Conservation (phyloP, 2,888 invertebrate species). For the Pelosia muscerda region DNA sequence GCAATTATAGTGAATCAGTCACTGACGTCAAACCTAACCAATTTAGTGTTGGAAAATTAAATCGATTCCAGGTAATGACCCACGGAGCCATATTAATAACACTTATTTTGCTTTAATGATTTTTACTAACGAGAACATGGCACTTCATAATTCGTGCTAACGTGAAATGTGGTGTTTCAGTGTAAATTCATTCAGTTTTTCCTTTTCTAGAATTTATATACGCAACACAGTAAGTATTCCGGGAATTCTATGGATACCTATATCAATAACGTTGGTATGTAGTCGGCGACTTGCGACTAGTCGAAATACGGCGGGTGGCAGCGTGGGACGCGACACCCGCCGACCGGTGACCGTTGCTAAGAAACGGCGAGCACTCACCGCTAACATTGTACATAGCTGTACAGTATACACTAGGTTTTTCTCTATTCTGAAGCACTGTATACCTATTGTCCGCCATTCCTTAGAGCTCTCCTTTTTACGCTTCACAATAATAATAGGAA, state of each 20-base stretch:
- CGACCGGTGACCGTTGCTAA: constrained; percentile 53
- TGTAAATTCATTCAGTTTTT: constrained; percentile 27
- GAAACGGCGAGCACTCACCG: constrained; percentile 53
- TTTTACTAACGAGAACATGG: constrained; percentile 29
- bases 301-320: constrained; percentile 16
- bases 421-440: constrained; percentile 30
- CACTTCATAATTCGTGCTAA: constrained; percentile 29
- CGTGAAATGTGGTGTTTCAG: constrained; percentile 31
- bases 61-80: constrained; percentile 16
- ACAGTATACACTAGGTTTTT: not conserved
- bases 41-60: constrained; percentile 21
- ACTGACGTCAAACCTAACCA: constrained; percentile 26
- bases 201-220: constrained; percentile 31
- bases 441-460: constrained; percentile 75
- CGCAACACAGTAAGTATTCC: constrained; percentile 42
- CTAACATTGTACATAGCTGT: constrained; percentile 34
- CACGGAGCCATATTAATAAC: constrained; percentile 11
- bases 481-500: constrained; percentile 82
- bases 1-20: constrained; percentile 36
- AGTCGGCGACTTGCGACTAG: constrained; percentile 8
- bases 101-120: constrained; percentile 20
- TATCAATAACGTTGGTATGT: constrained; percentile 35
- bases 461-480: constrained; percentile 81
- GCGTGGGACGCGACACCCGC: constrained; percentile 22
- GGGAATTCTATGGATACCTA: constrained; percentile 30